Evolutionary conservation across 2,797 vertebrate species (phyloP).

Genomic region (Discoglossus pictus): DNA sequence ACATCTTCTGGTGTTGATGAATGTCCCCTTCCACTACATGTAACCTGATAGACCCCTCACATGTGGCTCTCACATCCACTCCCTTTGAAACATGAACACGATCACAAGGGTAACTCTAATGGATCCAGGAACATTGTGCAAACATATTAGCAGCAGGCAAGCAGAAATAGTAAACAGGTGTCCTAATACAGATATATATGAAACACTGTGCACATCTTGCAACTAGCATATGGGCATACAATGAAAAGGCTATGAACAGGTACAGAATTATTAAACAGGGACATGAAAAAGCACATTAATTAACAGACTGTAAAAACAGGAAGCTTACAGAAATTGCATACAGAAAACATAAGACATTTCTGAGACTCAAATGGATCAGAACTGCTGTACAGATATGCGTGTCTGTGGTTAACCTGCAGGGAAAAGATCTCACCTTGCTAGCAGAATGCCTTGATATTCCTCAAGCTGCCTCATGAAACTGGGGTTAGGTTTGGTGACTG

Average conservation of each 20-base stretch:
- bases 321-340: too few species aligned
- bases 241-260: neutral
- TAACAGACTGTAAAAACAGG: too few species aligned
- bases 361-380: too few species aligned
- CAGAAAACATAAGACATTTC: too few species aligned
- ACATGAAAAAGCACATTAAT: too few species aligned
- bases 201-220: too few species aligned
- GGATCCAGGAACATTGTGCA: constrained; percentile 11
- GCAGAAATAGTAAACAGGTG: neutral
- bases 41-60: neutral
- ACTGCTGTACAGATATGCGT: neutral
- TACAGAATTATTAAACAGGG: too few species aligned
- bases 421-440: constrained; percentile 81
- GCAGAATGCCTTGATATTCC: constrained; percentile 95
- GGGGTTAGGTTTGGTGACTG: constrained; percentile 93
- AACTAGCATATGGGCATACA: neutral
- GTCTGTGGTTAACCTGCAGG: neutral
- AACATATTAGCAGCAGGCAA: neutral
- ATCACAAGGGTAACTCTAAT: neutral
- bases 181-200: neutral
- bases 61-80: neutral
- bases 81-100: neutral
- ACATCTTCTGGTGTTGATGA: neutral
- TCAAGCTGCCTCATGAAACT: constrained; percentile 97
- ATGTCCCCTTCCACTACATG: neutral